Percentiles rank a stretch among this genome's conserved stretches.
phyloP scores from a whole-genome alignment of 2,797 vertebrate species.

The Anniella stebbinsi region DNA sequence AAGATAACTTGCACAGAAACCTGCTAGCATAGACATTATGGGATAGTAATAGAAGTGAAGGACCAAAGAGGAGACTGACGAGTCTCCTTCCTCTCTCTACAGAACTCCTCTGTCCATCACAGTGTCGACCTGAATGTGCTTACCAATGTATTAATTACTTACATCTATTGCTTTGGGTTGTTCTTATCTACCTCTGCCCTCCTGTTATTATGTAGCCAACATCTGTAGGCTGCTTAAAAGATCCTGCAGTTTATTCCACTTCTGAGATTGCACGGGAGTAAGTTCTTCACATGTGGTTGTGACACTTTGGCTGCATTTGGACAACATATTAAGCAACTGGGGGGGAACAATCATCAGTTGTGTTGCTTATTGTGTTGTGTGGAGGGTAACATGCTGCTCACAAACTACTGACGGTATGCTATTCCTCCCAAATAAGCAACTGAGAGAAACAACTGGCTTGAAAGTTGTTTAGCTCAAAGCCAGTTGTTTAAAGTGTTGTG shows the following conservation, averaged over 20 bases:
- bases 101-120: no score
- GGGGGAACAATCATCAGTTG: no score
- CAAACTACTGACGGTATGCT: no score
- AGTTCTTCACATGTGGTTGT: slow-evolving; percentile 1
- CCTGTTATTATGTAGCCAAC: neutral
- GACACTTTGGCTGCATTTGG: no score
- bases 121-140: neutral
- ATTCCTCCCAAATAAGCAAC: no score
- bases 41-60: neutral
- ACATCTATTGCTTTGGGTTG: neutral
- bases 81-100: neutral
- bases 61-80: neutral
- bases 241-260: slow-evolving; percentile 11
- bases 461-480: no score
- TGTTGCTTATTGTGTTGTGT: no score
- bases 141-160: neutral
- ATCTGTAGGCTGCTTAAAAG: neutral
- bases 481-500: no score
- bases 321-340: no score
- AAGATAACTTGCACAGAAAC: neutral
- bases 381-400: no score
- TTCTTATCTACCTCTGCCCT: neutral
- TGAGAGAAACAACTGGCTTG: no score
- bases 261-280: slow-evolving; percentile 12
- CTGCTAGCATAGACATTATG: neutral